Evolutionary conservation across 2,113 vertebrate species (phyloP).

Genomic region (Triplophysa dalaica): DNA sequence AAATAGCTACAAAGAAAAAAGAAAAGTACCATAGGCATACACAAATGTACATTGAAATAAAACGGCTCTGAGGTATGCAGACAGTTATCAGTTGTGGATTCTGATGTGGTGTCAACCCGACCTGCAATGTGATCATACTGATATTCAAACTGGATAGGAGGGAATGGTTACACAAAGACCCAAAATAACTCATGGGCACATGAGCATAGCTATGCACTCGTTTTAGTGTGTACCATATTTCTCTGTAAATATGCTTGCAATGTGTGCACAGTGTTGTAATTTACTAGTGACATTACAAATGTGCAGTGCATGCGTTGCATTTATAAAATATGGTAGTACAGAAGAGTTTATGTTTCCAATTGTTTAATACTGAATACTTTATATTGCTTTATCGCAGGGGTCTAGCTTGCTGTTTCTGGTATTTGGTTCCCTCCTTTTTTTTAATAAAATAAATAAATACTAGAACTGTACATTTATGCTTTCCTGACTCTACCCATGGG

Average conservation of each 20-base stretch:
- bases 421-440: no score
- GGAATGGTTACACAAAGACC: not conserved
- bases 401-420: no score
- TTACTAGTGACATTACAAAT: not conserved
- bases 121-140: slow-evolving; percentile 4
- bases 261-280: not conserved
- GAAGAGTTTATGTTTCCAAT: no score
- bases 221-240: slow-evolving; percentile 10
- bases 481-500: no score
- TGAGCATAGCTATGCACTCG: slow-evolving; percentile 13
- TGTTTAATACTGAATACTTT: no score
- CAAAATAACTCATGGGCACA: slow-evolving; percentile 28
- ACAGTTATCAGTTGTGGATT: not conserved
- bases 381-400: no score
- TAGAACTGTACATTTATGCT: no score
- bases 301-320: slow-evolving; percentile 15
- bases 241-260: slow-evolving; percentile 24
- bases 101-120: not conserved
- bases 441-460: no score
- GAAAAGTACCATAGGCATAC: no score
- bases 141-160: not conserved
- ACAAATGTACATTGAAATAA: no score
- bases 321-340: not conserved
- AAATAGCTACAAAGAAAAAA: not conserved
- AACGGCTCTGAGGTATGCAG: not conserved